Evolutionary conservation across 1,140 invertebrate genomes (phyloP), one percentile per base, ranked within the genome.

Genomic region (Magallana gigas): DNA sequence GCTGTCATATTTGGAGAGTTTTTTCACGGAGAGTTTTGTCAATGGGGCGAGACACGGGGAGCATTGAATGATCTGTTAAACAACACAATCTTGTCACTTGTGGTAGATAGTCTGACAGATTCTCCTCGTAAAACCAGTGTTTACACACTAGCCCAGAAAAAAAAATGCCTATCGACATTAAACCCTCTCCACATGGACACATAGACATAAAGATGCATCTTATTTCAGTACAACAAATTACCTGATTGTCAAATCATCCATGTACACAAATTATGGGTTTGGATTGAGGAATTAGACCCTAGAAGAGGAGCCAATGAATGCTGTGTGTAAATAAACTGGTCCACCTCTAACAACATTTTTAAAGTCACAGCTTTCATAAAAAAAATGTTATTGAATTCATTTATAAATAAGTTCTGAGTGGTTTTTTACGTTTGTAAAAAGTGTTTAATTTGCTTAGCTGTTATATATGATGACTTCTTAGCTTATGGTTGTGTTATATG

Each of bases 71-170:
- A 76, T 76, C 68, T 76, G 68, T 76, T 29, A 23, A 76, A 76
- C 68, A 29, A 76, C 68, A 76, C 68, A 76, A 29, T 76, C 29
- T 76, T 76, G 68, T 76, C 68, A 76, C 68, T 76, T 76, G 68
- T 76, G 68, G 68, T 76, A 76, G 68, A 23, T 29, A 36, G 68
- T 29, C 68, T 36, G 68, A 76, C 68, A 76, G 68, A 76, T 76
- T 36, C 36, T 18, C 23, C 68, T 76, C 68, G 23, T 76, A 76
- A 76, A 76, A 76, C 68, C 68, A 29, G 23, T 76, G 68, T 76
- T 76, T 76, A 76, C 23, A 76, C 23, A 23, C 23, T 29, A 76
- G 23, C 36, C 36, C 23, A 8, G 68, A 76, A 29, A 23, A 76
- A 76, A 71, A 76, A 76, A 76, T 29, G 64, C 23, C 68, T 76